A percentile compares a stretch with the other conserved stretches of the same genome.
phyloP scores from a whole-genome alignment of 2,113 vertebrate genomes.

The Ranitomeya imitator region DNA sequence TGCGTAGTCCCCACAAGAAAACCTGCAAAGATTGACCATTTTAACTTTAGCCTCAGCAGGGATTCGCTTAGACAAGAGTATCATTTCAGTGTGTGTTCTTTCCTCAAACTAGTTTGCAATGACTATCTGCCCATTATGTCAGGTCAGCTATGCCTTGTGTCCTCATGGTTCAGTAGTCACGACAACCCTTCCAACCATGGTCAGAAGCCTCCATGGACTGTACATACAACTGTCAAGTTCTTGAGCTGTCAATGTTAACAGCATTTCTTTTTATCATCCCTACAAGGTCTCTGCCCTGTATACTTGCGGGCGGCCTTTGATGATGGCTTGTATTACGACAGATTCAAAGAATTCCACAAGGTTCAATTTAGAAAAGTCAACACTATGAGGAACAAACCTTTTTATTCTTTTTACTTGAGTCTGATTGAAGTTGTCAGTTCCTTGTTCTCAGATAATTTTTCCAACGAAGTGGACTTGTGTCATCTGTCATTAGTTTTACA shows the following conservation, averaged over 20 bases:
- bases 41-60: constrained; percentile 66
- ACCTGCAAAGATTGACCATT: constrained; percentile 70
- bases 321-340: constrained; percentile 75
- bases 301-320: constrained; percentile 76
- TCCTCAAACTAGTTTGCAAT: constrained; percentile 85
- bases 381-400: constrained; percentile 62
- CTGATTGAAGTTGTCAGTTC: constrained; percentile 59
- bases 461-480: constrained; percentile 2
- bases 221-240: constrained; percentile 66
- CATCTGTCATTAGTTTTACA: constrained; percentile 11
- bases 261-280: constrained; percentile 72
- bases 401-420: constrained; percentile 65
- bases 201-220: constrained; percentile 64
- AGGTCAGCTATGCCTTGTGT: constrained; percentile 74
- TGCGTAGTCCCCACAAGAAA: constrained; percentile 64
- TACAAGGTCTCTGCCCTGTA: constrained; percentile 63
- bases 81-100: constrained; percentile 83
- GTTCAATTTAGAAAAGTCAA: constrained; percentile 66
- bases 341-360: constrained; percentile 70
- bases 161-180: constrained; percentile 73
- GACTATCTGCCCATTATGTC: constrained; percentile 87
- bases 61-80: constrained; percentile 75
- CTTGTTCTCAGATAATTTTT: constrained; percentile 16
- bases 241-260: constrained; percentile 75
- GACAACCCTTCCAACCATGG: constrained; percentile 66